Evolutionary conservation across 2,888 invertebrate species (phyloP), one percentile per base, ranked within the genome.

Genomic region (Cheiracanthium punctorium): DNA sequence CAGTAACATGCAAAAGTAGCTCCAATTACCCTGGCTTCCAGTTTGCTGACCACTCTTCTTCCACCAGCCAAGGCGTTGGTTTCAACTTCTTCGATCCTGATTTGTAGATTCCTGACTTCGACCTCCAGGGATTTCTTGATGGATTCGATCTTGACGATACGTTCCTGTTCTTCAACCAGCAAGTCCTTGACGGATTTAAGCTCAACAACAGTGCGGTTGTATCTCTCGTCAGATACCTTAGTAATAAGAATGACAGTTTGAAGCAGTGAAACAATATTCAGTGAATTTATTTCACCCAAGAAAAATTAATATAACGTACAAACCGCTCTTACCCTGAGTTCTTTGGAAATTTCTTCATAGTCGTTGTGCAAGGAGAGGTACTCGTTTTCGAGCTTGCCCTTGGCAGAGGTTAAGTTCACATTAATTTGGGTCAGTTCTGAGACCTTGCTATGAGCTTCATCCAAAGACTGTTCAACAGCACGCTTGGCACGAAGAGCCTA

Each of bases 291-390:
- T 8, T 5, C 5, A 12, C 37, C 5, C 37, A 12, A 37, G n/a
- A n/a, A n/a, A n/a, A n/a, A 30, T 32, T 30, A 10, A 30, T 69
- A n/a, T 48, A 17, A 4, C 10, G 12, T 29, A 58, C 74, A n/a
- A n/a, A 37, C 37, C 10, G 10, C 10, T 37, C 10, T 88, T 90
- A 97, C 94, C 93, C 96, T 95, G 91, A 98, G 94, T 93, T 98
- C 98, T 93, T 97, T 97, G 93, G 96, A 96, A 91, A 98, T 96
- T 93, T 99, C 99, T 92, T 99, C 99, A 92, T 99, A 97, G 93
- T 99, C 99, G 90, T 96, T 95, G 90, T 98, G 96, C 90, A 99
- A 94, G 90, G 96, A 95, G 79, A 95, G 93, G 91, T 98, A 93
- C 93, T 98, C 98, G 91, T 97, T 97, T 93, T 98, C 98, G 92